Conservation (phyloP, 2,797 vertebrate genomes). For the Hydrophis major region DNA sequence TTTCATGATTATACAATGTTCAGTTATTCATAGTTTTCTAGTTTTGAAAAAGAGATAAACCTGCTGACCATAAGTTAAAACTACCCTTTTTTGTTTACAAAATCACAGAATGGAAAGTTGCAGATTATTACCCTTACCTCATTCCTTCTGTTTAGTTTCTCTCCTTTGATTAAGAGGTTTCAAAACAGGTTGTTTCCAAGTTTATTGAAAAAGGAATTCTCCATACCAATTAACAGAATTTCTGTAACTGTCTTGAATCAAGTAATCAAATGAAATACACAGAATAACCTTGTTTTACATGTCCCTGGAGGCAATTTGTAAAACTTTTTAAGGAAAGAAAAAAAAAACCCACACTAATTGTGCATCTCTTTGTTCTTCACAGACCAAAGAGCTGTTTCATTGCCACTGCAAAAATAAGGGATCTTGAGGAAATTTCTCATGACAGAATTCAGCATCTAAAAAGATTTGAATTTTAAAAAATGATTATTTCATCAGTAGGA, state of each 20-base stretch:
- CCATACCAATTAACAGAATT: constrained; percentile 61
- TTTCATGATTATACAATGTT: not conserved
- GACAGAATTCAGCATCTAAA: not conserved
- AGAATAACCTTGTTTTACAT: constrained; percentile 61
- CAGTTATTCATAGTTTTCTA: not conserved
- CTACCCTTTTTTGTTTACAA: constrained; percentile 33
- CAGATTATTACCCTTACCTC: constrained; percentile 49
- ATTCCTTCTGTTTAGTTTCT: constrained; percentile 61
- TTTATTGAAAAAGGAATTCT: constrained; percentile 60
- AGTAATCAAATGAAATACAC: constrained; percentile 62
- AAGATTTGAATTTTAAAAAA: not conserved
- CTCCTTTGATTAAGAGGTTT: constrained; percentile 59
- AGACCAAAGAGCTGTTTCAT: constrained; percentile 40
- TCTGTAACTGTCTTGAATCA: constrained; percentile 58
- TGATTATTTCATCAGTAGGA: not conserved
- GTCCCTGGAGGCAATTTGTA: constrained; percentile 51
- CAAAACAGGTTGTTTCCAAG: constrained; percentile 48
- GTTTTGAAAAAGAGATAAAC: not conserved
- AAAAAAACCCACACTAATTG: constrained; percentile 40
- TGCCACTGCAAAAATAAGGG: constrained; percentile 25
- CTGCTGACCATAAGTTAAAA: constrained; percentile 51
- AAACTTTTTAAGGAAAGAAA: constrained; percentile 48
- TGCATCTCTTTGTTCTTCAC: constrained; percentile 48
- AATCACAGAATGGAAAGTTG: constrained; percentile 60
- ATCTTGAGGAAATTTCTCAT: not conserved